Percentiles rank a stretch among this genome's conserved stretches.
These are phyloP conservation scores for Saccostrea glomerata DNA, from an alignment of 1,140 invertebrate species.

Conservation along the genomic window DNA sequence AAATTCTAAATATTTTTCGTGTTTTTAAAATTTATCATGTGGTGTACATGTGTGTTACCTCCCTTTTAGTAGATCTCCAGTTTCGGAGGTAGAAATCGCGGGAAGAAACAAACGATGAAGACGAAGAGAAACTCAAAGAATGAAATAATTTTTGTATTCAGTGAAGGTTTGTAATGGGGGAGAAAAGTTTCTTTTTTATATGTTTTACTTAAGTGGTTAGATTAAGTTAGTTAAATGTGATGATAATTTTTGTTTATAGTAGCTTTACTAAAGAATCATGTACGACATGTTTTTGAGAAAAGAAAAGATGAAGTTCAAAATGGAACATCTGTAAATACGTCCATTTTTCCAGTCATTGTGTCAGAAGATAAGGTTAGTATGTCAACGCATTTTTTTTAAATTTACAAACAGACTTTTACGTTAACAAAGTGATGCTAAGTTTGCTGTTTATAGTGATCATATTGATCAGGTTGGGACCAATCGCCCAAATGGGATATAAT, in stretches of 20 bases:
- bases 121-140: neutral
- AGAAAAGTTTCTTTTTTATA: too few relatives aligned
- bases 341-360: neutral
- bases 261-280: neutral
- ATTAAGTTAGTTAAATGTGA: neutral
- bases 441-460: too few relatives aligned
- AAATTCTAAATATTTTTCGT: too few relatives aligned
- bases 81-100: neutral
- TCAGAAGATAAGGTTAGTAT: slow-evolving; percentile 2
- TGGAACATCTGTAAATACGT: neutral
- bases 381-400: too few relatives aligned
- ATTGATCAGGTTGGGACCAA: too few relatives aligned
- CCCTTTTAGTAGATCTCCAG: neutral
- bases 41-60: neutral
- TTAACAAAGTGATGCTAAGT: too few relatives aligned
- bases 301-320: neutral
- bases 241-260: neutral
- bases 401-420: too few relatives aligned
- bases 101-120: slow-evolving; percentile 3
- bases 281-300: neutral
- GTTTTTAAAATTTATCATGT: too few relatives aligned
- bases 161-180: neutral
- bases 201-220: too few relatives aligned
- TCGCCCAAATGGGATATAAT: too few relatives aligned
- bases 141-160: neutral